Conservation (phyloP, 2,888 invertebrate species). For the Xestia rhomboidea region DNA sequence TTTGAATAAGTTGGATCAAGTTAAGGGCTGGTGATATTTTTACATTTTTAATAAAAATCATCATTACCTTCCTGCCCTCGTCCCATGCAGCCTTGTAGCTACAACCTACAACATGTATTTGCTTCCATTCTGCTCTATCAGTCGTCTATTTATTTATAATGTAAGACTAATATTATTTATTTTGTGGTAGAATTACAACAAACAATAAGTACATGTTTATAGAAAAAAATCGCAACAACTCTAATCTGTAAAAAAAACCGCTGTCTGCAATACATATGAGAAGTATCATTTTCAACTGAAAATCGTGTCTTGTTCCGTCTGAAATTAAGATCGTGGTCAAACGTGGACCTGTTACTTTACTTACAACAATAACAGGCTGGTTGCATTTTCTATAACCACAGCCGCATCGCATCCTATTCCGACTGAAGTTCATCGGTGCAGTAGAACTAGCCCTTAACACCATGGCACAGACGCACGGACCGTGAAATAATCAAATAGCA, state of each 20-base stretch:
- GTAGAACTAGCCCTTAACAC: constrained; percentile 30
- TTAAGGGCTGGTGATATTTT: constrained; percentile 14
- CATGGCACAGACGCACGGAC: constrained; percentile 40
- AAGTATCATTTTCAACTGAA: not conserved
- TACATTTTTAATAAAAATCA: too few species aligned
- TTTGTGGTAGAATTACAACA: not conserved
- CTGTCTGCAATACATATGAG: too few species aligned
- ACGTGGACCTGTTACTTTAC: not conserved
- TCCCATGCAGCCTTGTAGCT: not conserved
- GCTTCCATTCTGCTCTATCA: not conserved
- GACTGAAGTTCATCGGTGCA: not conserved
- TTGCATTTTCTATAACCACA: not conserved
- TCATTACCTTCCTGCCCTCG: not conserved
- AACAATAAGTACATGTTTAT: not conserved
- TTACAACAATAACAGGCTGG: not conserved
- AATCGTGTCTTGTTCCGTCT: not conserved
- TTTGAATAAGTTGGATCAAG: constrained; percentile 29
- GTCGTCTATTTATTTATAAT: too few species aligned
- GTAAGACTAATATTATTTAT: too few species aligned
- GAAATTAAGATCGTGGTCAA: not conserved
- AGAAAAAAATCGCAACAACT: not conserved
- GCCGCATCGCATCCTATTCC: not conserved
- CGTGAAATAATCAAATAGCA: constrained; percentile 60
- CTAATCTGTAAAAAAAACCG: too few species aligned
- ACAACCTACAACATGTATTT: not conserved